A percentile compares a stretch with the other conserved stretches of the same genome.
Evolutionary conservation across 2,888 invertebrate species (phyloP).

Genomic region (Drosophila formosana): DNA sequence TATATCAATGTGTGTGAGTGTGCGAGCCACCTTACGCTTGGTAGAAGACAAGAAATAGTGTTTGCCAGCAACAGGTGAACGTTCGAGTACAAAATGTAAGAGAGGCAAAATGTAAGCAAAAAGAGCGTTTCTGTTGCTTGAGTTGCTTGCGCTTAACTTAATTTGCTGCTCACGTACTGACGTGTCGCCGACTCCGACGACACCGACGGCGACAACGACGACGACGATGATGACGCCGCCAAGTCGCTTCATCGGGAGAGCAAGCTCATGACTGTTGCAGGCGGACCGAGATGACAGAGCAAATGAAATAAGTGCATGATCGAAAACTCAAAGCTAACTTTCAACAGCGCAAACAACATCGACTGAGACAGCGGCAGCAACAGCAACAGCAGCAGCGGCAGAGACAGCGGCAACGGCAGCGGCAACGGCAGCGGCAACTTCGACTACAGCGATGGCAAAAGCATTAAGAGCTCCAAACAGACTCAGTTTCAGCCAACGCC

Average conservation of each 20-base stretch:
- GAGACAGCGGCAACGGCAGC: neutral
- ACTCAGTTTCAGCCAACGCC: constrained; percentile 53
- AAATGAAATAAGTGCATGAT: constrained; percentile 53
- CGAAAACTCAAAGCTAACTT: constrained; percentile 43
- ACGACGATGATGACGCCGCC: neutral
- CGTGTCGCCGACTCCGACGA: constrained; percentile 15
- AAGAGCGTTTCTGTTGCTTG: constrained; percentile 38
- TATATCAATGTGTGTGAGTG: constrained; percentile 19
- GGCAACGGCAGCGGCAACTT: neutral
- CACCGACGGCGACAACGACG: neutral
- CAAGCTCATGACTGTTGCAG: constrained; percentile 39
- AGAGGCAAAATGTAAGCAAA: constrained; percentile 24
- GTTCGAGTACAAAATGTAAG: constrained; percentile 55
- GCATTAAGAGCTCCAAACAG: constrained; percentile 44
- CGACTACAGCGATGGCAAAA: constrained; percentile 2
- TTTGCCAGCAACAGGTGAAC: constrained; percentile 66
- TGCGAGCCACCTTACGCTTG: constrained; percentile 51
- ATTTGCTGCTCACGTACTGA: constrained; percentile 74
- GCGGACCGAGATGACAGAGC: constrained; percentile 20
- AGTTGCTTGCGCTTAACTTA: constrained; percentile 49
- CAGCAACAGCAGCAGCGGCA: neutral
- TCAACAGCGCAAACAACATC: neutral
- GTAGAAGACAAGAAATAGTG: constrained; percentile 51
- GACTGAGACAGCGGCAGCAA: neutral
- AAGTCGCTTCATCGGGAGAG: constrained; percentile 32